A percentile compares a stretch with the other conserved stretches of the same genome.
Evolutionary conservation across 1,140 invertebrate genomes (phyloP).

Genomic region (Dendrolimus kikuchii): DNA sequence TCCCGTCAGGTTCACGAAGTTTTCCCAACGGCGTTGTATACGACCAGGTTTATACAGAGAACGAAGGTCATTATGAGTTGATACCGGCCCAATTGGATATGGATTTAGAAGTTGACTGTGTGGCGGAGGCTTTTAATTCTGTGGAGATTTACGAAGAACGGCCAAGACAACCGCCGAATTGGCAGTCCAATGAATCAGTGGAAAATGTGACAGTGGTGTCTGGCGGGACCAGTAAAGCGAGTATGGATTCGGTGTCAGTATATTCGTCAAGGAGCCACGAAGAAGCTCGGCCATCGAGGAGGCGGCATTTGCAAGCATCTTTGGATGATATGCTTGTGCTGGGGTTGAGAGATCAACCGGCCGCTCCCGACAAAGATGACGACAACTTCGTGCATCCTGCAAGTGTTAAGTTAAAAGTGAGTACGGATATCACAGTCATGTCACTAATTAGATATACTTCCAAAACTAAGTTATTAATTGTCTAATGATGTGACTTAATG

Average conservation of each 20-base stretch:
- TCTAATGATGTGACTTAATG: not conserved
- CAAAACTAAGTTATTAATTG: not conserved
- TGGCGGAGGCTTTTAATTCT: constrained; percentile 50
- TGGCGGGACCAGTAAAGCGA: constrained; percentile 48
- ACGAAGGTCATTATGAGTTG: constrained; percentile 64
- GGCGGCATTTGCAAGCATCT: constrained; percentile 55
- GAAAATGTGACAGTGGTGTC: constrained; percentile 62
- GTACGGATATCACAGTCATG: constrained; percentile 6
- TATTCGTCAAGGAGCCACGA: constrained; percentile 72
- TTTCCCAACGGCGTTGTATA: constrained; percentile 46
- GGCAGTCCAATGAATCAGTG: constrained; percentile 51
- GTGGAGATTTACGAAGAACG: constrained; percentile 59
- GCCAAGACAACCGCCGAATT: constrained; percentile 25
- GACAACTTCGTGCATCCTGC: constrained; percentile 61
- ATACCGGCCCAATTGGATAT: constrained; percentile 47
- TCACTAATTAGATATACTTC: not conserved
- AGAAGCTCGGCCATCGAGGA: constrained; percentile 39
- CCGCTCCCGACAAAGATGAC: constrained; percentile 40
- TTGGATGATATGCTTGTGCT: constrained; percentile 65
- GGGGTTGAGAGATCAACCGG: constrained; percentile 39
- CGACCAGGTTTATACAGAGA: constrained; percentile 63
- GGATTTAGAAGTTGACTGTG: constrained; percentile 39
- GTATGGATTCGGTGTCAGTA: constrained; percentile 69
- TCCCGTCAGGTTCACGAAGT: constrained; percentile 38
- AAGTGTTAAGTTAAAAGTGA: constrained; percentile 56